These are phyloP conservation scores for Amphipyra berbera DNA, from an alignment of 2,888 invertebrate genomes.

Conservation along the genomic window DNA sequence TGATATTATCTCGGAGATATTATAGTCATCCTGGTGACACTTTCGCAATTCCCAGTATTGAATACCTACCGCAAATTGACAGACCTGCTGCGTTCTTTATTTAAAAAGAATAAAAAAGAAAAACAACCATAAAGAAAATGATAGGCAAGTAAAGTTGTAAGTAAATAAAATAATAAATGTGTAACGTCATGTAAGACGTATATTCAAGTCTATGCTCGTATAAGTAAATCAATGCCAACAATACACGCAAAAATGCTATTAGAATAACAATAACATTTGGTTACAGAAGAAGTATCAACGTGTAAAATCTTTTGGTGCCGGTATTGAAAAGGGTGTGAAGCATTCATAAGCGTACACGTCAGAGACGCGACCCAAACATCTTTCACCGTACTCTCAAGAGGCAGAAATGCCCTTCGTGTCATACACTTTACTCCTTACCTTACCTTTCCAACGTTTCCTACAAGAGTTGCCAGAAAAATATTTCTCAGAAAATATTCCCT, in stretches of 20 bases:
- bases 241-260: slow-evolving; percentile 58
- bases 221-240: slow-evolving; percentile 42
- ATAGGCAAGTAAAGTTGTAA: background rate
- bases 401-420: slow-evolving; percentile 75
- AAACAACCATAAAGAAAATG: background rate
- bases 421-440: slow-evolving; percentile 73
- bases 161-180: background rate
- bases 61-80: too few species aligned
- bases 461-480: slow-evolving; percentile 66
- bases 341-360: slow-evolving; percentile 82
- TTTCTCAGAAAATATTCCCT: slow-evolving; percentile 64
- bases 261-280: slow-evolving; percentile 68
- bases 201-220: slow-evolving; percentile 18
- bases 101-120: too few species aligned
- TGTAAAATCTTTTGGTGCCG: slow-evolving; percentile 69
- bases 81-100: too few species aligned
- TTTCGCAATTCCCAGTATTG: too few species aligned
- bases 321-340: slow-evolving; percentile 75
- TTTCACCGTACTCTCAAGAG: slow-evolving; percentile 80
- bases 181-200: slow-evolving; percentile 5
- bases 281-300: slow-evolving; percentile 68
- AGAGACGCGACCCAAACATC: slow-evolving; percentile 82
- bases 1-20: too few species aligned
- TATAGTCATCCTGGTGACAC: too few species aligned
- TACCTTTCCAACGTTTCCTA: slow-evolving; percentile 71